Evolutionary conservation across 2,797 vertebrate genomes (phyloP).

Genomic region (Erpetoichthys calabaricus): DNA sequence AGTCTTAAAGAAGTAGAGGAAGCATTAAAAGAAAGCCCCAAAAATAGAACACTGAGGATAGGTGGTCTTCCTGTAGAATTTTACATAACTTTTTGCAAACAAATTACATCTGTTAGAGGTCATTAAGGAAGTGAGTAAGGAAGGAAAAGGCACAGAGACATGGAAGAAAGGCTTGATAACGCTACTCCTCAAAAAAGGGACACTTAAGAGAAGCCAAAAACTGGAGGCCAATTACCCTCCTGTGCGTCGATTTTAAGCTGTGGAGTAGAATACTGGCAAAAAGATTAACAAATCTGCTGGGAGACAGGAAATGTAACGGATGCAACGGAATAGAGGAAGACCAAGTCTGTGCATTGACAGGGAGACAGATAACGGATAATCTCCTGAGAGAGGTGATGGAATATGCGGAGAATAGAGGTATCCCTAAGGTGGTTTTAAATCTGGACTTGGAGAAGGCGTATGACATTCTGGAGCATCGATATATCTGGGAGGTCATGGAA

Average conservation of each 20-base stretch:
- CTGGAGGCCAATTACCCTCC: not conserved
- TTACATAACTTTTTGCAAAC: not conserved
- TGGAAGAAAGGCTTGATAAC: not conserved
- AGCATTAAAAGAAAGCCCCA: too few species aligned
- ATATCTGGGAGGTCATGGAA: too few species aligned
- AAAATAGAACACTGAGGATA: not conserved
- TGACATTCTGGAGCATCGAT: too few species aligned
- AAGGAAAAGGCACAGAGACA: not conserved
- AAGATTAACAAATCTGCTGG: not conserved
- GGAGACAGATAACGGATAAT: conserved; percentile 3
- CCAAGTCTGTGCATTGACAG: not conserved
- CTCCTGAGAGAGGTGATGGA: not conserved
- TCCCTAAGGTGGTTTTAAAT: too few species aligned
- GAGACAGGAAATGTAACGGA: too few species aligned
- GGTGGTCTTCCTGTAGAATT: not conserved
- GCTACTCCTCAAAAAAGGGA: not conserved
- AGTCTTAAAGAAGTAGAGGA: too few species aligned
- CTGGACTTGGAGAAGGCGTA: too few species aligned
- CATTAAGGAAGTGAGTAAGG: too few species aligned
- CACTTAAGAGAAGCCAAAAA: not conserved
- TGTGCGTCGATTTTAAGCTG: not conserved
- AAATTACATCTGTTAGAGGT: not conserved
- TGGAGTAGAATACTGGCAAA: not conserved
- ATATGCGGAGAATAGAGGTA: not conserved
- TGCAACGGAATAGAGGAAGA: not conserved